These are phyloP conservation scores for Rhinogobio ventralis DNA, from an alignment of 2,797 vertebrate genomes.

Conservation along the genomic window DNA sequence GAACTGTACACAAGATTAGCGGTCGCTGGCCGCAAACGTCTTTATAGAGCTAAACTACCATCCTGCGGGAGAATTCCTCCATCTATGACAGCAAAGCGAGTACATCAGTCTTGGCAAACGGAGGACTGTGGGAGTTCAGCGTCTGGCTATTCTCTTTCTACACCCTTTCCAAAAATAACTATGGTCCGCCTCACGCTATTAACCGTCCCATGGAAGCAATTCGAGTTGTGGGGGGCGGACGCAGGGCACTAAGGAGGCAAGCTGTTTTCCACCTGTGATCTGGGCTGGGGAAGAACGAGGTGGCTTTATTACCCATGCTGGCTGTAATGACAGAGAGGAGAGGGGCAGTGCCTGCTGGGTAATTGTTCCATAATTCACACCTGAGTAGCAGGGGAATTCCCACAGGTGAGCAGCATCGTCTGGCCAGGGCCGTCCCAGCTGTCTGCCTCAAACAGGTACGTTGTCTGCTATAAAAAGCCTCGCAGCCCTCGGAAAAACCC, in stretches of 20 bases:
- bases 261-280: conserved; percentile 66
- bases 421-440: conserved; percentile 50
- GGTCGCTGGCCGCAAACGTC: neutral
- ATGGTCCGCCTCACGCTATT: conserved; percentile 51
- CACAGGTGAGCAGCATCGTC: conserved; percentile 61
- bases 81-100: conserved; percentile 21
- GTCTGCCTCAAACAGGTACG: conserved; percentile 49
- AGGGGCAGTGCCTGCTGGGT: conserved; percentile 59
- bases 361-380: conserved; percentile 68
- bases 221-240: conserved; percentile 29
- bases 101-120: conserved; percentile 43
- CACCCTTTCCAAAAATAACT: conserved; percentile 62
- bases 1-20: conserved; percentile 47
- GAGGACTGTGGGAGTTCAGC: conserved; percentile 51
- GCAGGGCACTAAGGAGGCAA: conserved; percentile 48
- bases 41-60: conserved; percentile 32
- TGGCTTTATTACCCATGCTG: conserved; percentile 61
- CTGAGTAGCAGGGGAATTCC: conserved; percentile 66
- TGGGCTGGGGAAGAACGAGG: conserved; percentile 47
- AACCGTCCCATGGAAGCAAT: conserved; percentile 56
- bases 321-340: conserved; percentile 63
- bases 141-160: conserved; percentile 56
- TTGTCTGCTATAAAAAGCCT: conserved; percentile 27
- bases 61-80: conserved; percentile 6
- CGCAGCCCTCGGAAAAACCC: conserved; percentile 29